These are phyloP conservation scores for Phrynosoma platyrhinos DNA, from an alignment of 2,113 vertebrate species.

Conservation along the genomic window DNA sequence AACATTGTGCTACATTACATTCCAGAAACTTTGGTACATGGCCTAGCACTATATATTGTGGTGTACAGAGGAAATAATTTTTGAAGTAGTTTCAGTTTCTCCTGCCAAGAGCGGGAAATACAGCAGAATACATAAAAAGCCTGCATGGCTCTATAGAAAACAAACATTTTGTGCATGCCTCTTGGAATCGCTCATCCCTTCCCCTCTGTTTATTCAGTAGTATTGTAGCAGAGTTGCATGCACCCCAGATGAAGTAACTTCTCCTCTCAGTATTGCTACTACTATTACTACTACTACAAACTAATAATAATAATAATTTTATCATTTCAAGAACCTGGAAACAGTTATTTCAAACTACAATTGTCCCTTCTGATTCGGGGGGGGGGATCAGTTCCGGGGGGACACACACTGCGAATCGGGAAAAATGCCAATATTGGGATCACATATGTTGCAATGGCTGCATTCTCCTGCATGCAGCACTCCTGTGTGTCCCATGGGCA, in stretches of 20 bases:
- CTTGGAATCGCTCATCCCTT: neutral
- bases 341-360: neutral
- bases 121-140: constrained; percentile 58
- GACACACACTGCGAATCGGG: no score
- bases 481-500: no score
- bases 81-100: constrained; percentile 54
- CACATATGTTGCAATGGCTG: no score
- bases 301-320: fast-evolving
- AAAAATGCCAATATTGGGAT: no score
- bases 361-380: neutral
- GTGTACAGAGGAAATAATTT: constrained; percentile 55
- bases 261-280: no score
- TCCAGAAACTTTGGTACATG: constrained; percentile 61
- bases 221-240: no score
- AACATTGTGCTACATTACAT: constrained; percentile 63
- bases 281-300: no score
- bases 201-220: constrained; percentile 31
- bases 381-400: no score
- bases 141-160: constrained; percentile 29
- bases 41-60: constrained; percentile 64
- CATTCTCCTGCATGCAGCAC: no score
- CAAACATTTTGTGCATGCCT: constrained; percentile 31
- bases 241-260: no score
- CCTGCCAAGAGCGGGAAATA: constrained; percentile 57
- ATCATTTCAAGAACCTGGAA: constrained; percentile 32